A percentile compares a stretch with the other conserved stretches of the same genome.
phyloP scores from a whole-genome alignment of 2,888 invertebrate species.

The Kryphioiulus occultus region DNA sequence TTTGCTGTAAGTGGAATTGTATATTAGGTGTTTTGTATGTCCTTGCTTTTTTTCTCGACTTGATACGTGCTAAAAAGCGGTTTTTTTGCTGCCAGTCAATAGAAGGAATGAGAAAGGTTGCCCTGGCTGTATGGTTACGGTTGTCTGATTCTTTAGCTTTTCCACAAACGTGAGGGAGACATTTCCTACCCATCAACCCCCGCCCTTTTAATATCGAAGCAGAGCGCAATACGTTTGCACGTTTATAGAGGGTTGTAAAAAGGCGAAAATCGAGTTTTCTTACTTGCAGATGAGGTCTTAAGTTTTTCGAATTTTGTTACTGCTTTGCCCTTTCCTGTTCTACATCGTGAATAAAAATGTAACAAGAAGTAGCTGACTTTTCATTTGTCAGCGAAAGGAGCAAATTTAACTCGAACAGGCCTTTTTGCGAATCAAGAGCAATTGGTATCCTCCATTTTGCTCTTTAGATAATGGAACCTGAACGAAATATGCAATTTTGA shows the following conservation, averaged over 20 bases:
- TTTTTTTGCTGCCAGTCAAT: constrained; percentile 8
- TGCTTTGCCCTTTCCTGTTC: neutral
- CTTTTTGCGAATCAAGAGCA: neutral
- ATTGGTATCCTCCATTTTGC: neutral
- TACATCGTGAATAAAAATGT: neutral
- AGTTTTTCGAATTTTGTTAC: constrained; percentile 21
- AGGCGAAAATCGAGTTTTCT: neutral
- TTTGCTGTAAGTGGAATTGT: neutral
- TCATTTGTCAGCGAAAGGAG: neutral
- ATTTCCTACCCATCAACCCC: neutral
- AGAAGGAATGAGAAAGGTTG: neutral
- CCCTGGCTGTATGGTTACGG: neutral
- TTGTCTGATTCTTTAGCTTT: constrained; percentile 8
- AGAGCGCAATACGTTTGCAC: neutral
- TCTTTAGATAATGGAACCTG: neutral
- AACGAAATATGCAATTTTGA: neutral
- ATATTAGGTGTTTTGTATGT: constrained; percentile 21
- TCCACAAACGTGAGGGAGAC: neutral
- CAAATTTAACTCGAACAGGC: neutral
- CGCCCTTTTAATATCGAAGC: neutral
- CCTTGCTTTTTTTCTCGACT: neutral
- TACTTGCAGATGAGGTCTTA: constrained; percentile 22
- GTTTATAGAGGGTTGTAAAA: neutral
- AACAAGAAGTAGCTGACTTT: constrained; percentile 17
- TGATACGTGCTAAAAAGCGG: constrained; percentile 22